phyloP scores from a whole-genome alignment of 2,113 vertebrate species.

The Penelope pileata region DNA sequence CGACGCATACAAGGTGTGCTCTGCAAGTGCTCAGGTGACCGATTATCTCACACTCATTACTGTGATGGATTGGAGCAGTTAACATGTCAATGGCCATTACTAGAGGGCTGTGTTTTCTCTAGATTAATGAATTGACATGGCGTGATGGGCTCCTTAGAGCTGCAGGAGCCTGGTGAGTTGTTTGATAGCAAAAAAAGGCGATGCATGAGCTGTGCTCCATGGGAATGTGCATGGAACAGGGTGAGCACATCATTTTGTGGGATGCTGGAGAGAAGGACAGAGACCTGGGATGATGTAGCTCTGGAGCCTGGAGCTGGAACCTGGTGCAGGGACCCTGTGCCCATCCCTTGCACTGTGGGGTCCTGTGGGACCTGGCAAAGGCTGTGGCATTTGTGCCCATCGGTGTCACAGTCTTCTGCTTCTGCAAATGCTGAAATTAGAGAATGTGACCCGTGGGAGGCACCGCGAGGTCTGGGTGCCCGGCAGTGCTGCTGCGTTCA shows the following conservation, averaged over 20 bases:
- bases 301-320: not conserved
- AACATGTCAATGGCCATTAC: constrained; percentile 64
- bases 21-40: not conserved
- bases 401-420: fast-evolving
- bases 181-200: not conserved
- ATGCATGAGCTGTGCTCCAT: not conserved
- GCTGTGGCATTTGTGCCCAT: fast-evolving
- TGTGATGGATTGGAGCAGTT: constrained; percentile 57
- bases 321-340: fast-evolving
- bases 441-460: not conserved
- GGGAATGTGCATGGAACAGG: fast-evolving
- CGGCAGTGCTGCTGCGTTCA: not conserved
- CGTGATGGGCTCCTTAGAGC: not conserved
- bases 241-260: fast-evolving
- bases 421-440: not conserved
- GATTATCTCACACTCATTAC: not conserved
- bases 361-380: not conserved
- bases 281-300: not conserved
- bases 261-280: not conserved
- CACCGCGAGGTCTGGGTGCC: fast-evolving
- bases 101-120: constrained; percentile 25
- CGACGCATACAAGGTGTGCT: not conserved
- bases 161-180: not conserved
- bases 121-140: constrained; percentile 54
- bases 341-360: fast-evolving